These are phyloP conservation scores for Eupristina koningsbergeri DNA, from an alignment of 1,140 invertebrate species.

Conservation along the genomic window DNA sequence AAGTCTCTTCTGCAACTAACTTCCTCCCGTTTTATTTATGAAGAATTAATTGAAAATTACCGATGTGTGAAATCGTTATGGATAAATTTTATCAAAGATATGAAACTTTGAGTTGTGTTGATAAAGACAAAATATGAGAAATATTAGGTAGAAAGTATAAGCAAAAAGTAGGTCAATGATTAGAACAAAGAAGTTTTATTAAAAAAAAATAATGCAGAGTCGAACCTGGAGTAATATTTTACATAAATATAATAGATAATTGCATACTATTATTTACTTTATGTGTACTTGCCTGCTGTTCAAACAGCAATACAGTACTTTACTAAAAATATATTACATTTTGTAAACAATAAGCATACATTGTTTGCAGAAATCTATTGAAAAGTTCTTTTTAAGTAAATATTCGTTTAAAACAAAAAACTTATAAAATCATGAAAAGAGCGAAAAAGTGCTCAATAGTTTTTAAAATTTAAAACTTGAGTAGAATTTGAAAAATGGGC, in stretches of 20 bases:
- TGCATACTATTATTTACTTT: no score
- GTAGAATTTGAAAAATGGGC: neutral
- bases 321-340: neutral
- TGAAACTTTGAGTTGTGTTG: neutral
- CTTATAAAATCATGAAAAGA: neutral
- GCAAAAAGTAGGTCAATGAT: no score
- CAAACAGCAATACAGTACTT: neutral
- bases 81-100: neutral
- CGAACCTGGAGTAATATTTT: neutral
- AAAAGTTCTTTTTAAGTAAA: neutral
- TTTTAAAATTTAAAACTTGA: conserved; percentile 6
- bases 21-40: conserved; percentile 24
- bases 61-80: neutral
- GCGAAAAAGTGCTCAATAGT: neutral
- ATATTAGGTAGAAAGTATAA: neutral
- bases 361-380: neutral
- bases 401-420: neutral
- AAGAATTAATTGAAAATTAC: conserved; percentile 41
- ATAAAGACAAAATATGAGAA: neutral
- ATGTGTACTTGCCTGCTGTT: neutral
- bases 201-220: neutral
- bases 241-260: neutral
- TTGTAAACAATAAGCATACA: neutral
- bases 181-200: no score
- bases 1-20: neutral